Evolutionary conservation across 1,140 invertebrate genomes (phyloP), one percentile per base, ranked within the genome.

Genomic region (Trachelipus rathkii): DNA sequence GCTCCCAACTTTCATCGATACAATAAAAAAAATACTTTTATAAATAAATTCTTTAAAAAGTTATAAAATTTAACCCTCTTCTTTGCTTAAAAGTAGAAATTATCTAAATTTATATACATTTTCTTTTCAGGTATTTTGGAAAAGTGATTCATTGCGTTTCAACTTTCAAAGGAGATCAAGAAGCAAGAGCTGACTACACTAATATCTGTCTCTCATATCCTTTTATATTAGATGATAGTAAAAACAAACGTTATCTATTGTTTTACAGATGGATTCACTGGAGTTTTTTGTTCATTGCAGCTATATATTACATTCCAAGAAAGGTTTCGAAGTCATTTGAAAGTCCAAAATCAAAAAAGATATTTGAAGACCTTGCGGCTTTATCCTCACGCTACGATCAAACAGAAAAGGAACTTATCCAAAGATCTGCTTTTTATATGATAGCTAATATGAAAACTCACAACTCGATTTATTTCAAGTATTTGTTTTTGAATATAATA

Each of bases 381-480:
- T 33, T 50, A n/a, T 44, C 78, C 11, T 23, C n/a, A 13, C 44
- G 13, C 8, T 76, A 70, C 15, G 75, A 79, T 21, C 15, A 74
- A 43, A 6, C 24, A 19, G 78, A 79, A 19, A 43, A n/a, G 0
- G 44, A 74, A 13, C 19, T 71, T 50, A 46, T 79, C 33, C 73
- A 79, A 9, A 77, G 45, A 46, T 53, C 70, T 5, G 24, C 69
- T 5, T 33, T 23, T 4, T 79, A 79, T 66, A 43, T 79, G 60
- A 19, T 46, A 11, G 69, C 60, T 10, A 76, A 79, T 68, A 53
- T 76, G 2, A 33, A 75, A 43, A 76, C 78, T 19, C 78, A 79
- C 50, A 69, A 74, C 68, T 67, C 53, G 4, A n/a, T 79, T 71
- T 79, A 74, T 43, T 44, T 44, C 44, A 79, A 79, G 44, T 72